Percentiles rank a stretch among this genome's conserved stretches.
phyloP scores from a whole-genome alignment of 2,888 invertebrate species.

The Zaprionus lineosus region DNA sequence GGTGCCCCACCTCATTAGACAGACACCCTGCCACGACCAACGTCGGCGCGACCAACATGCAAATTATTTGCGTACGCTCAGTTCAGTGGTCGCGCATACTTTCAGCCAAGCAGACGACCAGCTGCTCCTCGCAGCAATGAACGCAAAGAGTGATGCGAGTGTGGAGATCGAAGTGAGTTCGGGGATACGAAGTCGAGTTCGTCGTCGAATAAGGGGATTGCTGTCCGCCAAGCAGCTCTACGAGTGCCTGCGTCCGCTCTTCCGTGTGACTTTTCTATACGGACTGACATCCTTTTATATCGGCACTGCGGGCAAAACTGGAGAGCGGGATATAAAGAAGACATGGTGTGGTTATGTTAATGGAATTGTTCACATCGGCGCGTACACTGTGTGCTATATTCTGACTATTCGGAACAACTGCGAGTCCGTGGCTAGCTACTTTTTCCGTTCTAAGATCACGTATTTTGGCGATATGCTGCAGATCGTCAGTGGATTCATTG shows the following conservation, averaged over 20 bases:
- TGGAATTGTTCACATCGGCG: conserved; percentile 63
- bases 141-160: conserved; percentile 28
- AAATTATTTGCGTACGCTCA: conserved; percentile 39
- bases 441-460: conserved; percentile 80
- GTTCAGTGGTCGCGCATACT: conserved; percentile 62
- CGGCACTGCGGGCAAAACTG: conserved; percentile 38
- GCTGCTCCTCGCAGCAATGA: conserved; percentile 40
- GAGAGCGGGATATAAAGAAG: conserved; percentile 61
- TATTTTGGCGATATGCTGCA: conserved; percentile 81
- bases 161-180: conserved; percentile 31
- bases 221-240: conserved; percentile 77
- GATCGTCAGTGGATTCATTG: conserved; percentile 79
- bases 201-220: no score
- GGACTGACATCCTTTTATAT: conserved; percentile 81
- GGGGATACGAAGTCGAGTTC: conserved; percentile 43
- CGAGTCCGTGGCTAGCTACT: conserved; percentile 81
- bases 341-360: conserved; percentile 78
- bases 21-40: not conserved
- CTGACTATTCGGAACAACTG: conserved; percentile 75
- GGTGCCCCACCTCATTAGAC: conserved; percentile 34
- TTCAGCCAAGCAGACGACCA: conserved; percentile 46
- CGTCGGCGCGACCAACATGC: conserved; percentile 32
- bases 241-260: conserved; percentile 78
- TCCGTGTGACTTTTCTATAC: conserved; percentile 71
- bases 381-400: conserved; percentile 74